A percentile compares a stretch with the other conserved stretches of the same genome.
phyloP scores from a whole-genome alignment of 2,113 vertebrate genomes.

The Stegostoma tigrinum region DNA sequence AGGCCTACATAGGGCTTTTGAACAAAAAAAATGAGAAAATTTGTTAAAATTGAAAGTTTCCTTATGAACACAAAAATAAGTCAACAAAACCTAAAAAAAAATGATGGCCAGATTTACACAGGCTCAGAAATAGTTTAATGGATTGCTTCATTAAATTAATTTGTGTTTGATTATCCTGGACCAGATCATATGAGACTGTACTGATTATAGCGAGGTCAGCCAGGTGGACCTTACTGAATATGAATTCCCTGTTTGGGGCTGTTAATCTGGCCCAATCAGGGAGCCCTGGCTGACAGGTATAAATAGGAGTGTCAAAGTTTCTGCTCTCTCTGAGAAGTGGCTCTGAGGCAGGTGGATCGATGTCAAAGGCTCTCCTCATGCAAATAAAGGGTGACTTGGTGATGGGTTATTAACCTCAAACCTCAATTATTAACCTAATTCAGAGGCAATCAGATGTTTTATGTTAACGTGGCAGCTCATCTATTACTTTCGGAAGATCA shows the following conservation, averaged over 20 bases:
- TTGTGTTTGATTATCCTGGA: background rate
- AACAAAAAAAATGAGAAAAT: background rate
- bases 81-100: background rate
- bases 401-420: too few relatives aligned
- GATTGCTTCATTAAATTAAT: background rate
- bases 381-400: too few relatives aligned
- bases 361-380: too few relatives aligned
- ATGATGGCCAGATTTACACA: background rate
- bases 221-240: too few relatives aligned
- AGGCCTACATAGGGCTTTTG: background rate
- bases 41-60: background rate
- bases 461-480: background rate
- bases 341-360: too few relatives aligned
- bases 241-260: too few relatives aligned
- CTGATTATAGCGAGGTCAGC: too few relatives aligned
- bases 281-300: too few relatives aligned
- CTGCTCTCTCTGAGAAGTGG: too few relatives aligned
- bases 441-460: background rate
- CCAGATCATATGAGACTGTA: background rate
- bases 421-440: too few relatives aligned
- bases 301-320: too few relatives aligned
- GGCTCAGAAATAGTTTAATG: background rate
- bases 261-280: too few relatives aligned
- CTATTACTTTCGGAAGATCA: background rate
- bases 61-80: background rate